Conservation (phyloP, 2,888 invertebrate species). For the Volucella inanis region DNA sequence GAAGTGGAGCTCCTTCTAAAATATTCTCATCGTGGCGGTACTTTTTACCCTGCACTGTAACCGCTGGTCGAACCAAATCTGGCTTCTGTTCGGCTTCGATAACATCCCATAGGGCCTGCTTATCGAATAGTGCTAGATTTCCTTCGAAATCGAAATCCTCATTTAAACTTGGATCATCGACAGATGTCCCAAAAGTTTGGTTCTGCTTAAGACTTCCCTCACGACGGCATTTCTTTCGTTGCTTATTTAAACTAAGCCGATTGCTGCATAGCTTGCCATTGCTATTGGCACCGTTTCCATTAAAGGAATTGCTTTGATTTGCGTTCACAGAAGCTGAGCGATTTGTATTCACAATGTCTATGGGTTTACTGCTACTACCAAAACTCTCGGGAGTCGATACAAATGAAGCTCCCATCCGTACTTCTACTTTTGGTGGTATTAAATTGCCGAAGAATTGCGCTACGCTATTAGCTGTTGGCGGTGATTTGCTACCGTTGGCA, state of each 20-base stretch:
- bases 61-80: slow-evolving; percentile 84
- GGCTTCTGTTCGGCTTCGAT: slow-evolving; percentile 86
- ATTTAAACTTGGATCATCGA: slow-evolving; percentile 81
- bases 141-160: slow-evolving; percentile 97
- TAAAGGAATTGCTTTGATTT: slow-evolving; percentile 71
- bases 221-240: slow-evolving; percentile 79
- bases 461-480: slow-evolving; percentile 77
- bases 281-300: slow-evolving; percentile 69
- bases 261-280: slow-evolving; percentile 61
- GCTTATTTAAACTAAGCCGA: slow-evolving; percentile 63
- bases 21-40: slow-evolving; percentile 95
- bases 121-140: slow-evolving; percentile 95
- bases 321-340: slow-evolving; percentile 74
- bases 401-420: slow-evolving; percentile 78
- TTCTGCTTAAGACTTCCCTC: slow-evolving; percentile 80
- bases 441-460: slow-evolving; percentile 81
- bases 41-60: slow-evolving; percentile 82
- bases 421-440: slow-evolving; percentile 83
- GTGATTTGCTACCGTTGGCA: slow-evolving; percentile 72
- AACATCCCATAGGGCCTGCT: slow-evolving; percentile 90
- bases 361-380: slow-evolving; percentile 80
- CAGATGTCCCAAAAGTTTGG: slow-evolving; percentile 81
- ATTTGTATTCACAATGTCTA: slow-evolving; percentile 79
- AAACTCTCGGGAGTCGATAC: slow-evolving; percentile 75
- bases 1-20: slow-evolving; percentile 86